These are phyloP conservation scores for Caenorhabditis latens DNA, from an alignment of 1,140 invertebrate genomes.

Conservation along the genomic window DNA sequence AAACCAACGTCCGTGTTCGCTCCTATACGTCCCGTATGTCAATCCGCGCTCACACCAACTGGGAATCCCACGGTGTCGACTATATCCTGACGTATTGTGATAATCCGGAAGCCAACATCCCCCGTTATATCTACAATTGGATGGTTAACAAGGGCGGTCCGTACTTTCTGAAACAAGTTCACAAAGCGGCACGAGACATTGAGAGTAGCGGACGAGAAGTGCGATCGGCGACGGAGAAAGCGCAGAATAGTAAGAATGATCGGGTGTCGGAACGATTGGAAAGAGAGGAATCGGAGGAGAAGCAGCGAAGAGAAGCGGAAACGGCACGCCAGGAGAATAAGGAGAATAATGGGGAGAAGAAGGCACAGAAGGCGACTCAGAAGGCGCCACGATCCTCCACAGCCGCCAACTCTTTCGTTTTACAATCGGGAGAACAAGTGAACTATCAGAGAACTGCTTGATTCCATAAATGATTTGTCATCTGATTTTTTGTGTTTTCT, in stretches of 20 bases:
- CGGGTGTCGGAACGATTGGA: background rate
- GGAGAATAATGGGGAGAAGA: slow-evolving; percentile 26
- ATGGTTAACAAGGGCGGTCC: slow-evolving; percentile 78
- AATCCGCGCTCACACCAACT: slow-evolving; percentile 70
- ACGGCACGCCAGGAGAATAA: background rate
- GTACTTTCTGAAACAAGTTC: slow-evolving; percentile 71
- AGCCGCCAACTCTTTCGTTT: background rate
- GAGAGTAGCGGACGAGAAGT: slow-evolving; percentile 17
- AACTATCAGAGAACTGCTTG: slow-evolving; percentile 37
- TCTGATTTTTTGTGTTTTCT: background rate
- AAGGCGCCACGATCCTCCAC: background rate
- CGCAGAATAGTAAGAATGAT: background rate
- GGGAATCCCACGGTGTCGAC: slow-evolving; percentile 71
- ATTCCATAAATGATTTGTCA: background rate
- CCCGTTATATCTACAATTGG: slow-evolving; percentile 79
- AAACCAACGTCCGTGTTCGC: slow-evolving; percentile 69
- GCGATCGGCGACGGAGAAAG: slow-evolving; percentile 31
- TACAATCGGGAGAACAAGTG: slow-evolving; percentile 11
- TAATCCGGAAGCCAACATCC: slow-evolving; percentile 80
- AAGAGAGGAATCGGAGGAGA: slow-evolving; percentile 1
- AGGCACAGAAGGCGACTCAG: background rate
- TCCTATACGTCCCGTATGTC: slow-evolving; percentile 70
- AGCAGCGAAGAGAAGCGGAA: background rate
- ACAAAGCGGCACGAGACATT: slow-evolving; percentile 15
- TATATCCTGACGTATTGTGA: slow-evolving; percentile 81